phyloP scores from a whole-genome alignment of 2,797 vertebrate species.

The Lepus townsendii region DNA sequence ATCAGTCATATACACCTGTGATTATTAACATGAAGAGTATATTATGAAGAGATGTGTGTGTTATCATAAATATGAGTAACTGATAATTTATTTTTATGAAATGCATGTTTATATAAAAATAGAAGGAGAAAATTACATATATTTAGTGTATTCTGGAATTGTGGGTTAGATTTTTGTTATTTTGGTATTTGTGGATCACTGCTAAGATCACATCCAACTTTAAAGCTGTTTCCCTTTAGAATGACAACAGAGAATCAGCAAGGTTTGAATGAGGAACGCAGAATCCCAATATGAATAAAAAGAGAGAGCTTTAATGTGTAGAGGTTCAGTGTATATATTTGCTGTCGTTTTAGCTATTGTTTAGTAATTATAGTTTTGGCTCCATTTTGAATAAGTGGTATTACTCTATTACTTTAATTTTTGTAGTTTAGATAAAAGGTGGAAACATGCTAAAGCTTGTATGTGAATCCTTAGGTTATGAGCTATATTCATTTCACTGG shows the following conservation, averaged over 20 bases:
- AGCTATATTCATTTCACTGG: conserved; percentile 61
- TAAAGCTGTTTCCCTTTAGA: conserved; percentile 41
- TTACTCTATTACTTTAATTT: conserved; percentile 55
- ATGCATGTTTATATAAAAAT: not conserved
- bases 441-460: conserved; percentile 35
- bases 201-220: conserved; percentile 23
- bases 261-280: not conserved
- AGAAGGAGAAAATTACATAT: conserved; percentile 20
- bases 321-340: not conserved
- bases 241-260: not conserved
- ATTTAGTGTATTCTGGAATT: conserved; percentile 25
- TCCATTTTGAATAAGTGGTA: conserved; percentile 44
- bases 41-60: not conserved
- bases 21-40: not conserved
- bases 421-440: conserved; percentile 33
- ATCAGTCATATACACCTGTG: not conserved
- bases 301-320: not conserved
- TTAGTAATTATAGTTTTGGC: conserved; percentile 53
- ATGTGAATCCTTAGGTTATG: conserved; percentile 54
- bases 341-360: conserved; percentile 11
- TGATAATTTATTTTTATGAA: not conserved
- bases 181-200: not conserved
- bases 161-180: not conserved
- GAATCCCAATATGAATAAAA: not conserved
- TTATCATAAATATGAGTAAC: conserved; percentile 20